Percentiles rank a stretch among this genome's conserved stretches.
These are phyloP conservation scores for Peucedramus taeniatus DNA, from an alignment of 2,113 vertebrate genomes.

Conservation along the genomic window DNA sequence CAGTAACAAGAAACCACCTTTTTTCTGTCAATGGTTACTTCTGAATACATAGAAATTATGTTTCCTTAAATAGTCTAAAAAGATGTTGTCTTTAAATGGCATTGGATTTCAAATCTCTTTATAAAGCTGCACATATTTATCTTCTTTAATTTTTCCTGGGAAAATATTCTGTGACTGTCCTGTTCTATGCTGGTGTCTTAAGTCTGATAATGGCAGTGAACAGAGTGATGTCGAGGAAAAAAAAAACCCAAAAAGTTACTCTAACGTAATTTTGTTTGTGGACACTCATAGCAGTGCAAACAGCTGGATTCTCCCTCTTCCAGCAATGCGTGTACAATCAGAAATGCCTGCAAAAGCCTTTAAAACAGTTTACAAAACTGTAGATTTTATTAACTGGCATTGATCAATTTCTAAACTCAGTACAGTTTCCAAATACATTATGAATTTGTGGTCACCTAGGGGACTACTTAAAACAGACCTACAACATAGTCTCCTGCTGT, in stretches of 20 bases:
- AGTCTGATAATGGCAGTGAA: neutral
- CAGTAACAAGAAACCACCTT: neutral
- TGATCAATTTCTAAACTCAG: neutral
- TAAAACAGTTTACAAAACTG: neutral
- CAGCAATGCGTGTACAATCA: neutral
- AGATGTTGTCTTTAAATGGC: neutral
- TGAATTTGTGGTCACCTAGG: neutral
- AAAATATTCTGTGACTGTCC: neutral
- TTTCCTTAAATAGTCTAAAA: neutral
- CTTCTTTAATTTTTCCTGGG: neutral
- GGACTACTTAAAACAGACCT: neutral
- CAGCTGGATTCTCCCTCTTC: neutral
- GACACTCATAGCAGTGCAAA: neutral
- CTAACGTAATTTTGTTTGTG: neutral
- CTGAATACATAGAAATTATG: neutral
- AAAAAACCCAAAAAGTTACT: too few species aligned
- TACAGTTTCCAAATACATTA: neutral
- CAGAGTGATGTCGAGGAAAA: neutral
- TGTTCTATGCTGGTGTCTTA: neutral
- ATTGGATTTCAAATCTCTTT: neutral
- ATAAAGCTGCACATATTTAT: neutral
- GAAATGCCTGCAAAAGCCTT: neutral
- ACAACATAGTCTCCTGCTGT: neutral
- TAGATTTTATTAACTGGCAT: neutral
- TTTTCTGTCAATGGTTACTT: neutral